These are phyloP conservation scores for Philypnodon macrostomus DNA, from an alignment of 2,797 vertebrate species.

Conservation along the genomic window DNA sequence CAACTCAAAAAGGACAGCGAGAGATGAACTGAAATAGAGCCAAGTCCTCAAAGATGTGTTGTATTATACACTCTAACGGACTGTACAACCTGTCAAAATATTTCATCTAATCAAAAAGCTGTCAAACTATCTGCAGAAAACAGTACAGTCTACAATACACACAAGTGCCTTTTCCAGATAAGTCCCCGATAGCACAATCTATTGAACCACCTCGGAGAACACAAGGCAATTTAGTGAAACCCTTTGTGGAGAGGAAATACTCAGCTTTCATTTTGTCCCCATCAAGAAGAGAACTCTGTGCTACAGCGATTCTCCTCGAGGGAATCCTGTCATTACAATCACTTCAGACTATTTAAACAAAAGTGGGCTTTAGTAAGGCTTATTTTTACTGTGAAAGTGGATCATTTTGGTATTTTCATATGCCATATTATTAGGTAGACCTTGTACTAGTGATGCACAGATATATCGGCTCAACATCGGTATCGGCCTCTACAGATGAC, in stretches of 20 bases:
- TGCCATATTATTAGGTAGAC: no score
- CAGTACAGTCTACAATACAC: neutral
- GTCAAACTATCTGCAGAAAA: neutral
- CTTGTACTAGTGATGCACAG: no score
- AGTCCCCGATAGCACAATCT: neutral
- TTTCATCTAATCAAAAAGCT: neutral
- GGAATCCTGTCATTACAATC: slow-evolving; percentile 5
- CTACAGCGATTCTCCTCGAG: slow-evolving; percentile 3
- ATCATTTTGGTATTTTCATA: neutral
- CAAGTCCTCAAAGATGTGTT: no score
- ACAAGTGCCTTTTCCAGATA: neutral
- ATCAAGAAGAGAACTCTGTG: neutral
- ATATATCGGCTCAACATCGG: no score
- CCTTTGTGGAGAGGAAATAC: neutral
- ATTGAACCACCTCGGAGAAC: neutral
- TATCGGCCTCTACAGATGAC: no score
- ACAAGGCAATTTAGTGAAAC: neutral
- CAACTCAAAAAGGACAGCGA: no score
- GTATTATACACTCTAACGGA: neutral
- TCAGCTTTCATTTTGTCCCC: slow-evolving; percentile 5
- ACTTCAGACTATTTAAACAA: slow-evolving; percentile 1
- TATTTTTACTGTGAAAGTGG: neutral
- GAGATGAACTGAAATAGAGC: no score
- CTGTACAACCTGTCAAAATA: neutral
- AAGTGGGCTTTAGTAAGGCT: neutral